A percentile compares a stretch with the other conserved stretches of the same genome.
These are phyloP conservation scores for Clarias batrachus DNA, from an alignment of 2,113 vertebrate genomes.

Conservation along the genomic window DNA sequence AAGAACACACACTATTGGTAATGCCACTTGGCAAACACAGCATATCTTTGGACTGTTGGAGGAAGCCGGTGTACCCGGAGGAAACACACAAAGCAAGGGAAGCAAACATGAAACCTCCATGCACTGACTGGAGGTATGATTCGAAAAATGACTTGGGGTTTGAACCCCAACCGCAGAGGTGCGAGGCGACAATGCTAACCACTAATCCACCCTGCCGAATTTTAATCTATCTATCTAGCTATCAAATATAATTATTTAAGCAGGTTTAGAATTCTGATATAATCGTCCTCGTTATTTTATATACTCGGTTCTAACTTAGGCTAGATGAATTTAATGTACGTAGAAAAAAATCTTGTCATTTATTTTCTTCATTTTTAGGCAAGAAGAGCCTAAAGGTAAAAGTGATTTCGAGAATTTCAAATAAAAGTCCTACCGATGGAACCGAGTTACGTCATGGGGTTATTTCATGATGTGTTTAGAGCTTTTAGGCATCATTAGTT, in stretches of 20 bases:
- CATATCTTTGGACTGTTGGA: no score
- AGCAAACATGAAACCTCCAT: no score
- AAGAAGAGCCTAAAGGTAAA: neutral
- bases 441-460: neutral
- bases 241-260: neutral
- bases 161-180: no score
- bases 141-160: no score
- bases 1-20: no score
- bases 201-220: no score
- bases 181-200: no score
- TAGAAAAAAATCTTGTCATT: neutral
- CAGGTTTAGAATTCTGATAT: neutral
- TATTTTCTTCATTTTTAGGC: neutral
- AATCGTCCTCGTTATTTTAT: neutral
- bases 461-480: neutral
- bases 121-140: no score
- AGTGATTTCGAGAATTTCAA: neutral
- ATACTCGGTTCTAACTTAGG: neutral
- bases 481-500: slow-evolving; percentile 25
- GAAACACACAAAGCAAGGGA: no score
- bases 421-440: neutral
- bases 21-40: no score
- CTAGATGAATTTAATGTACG: neutral
- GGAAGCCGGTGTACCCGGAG: no score
- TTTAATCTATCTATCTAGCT: no score